Evolutionary conservation across 2,888 invertebrate genomes (phyloP).

Genomic region (Polyommatus icarus): DNA sequence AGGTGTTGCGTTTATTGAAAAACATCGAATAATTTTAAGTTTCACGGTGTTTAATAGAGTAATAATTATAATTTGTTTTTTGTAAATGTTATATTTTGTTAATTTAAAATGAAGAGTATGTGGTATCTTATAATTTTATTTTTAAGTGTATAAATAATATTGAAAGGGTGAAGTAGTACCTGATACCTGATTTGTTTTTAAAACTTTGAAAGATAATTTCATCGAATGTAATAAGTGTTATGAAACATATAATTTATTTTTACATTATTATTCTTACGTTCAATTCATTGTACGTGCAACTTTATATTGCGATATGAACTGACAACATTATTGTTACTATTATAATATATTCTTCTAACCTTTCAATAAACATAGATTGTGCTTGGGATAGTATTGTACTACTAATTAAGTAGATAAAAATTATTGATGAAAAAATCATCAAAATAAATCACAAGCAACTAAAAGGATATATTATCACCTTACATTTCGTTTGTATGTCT

Average conservation of each 20-base stretch:
- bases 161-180: slow-evolving; percentile 44
- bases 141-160: slow-evolving; percentile 27
- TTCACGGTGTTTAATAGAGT: slow-evolving; percentile 31
- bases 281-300: background rate
- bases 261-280: background rate
- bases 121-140: slow-evolving; percentile 31
- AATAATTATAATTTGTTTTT: slow-evolving; percentile 31
- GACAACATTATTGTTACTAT: background rate
- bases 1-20: background rate
- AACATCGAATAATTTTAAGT: slow-evolving; percentile 31
- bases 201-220: slow-evolving; percentile 31
- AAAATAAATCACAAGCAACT: no score
- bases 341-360: background rate
- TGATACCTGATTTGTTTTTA: slow-evolving; percentile 43
- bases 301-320: background rate
- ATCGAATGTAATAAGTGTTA: background rate
- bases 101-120: slow-evolving; percentile 35
- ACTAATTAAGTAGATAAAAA: no score
- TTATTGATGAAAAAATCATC: no score
- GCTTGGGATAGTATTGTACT: no score
- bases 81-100: slow-evolving; percentile 39
- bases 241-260: slow-evolving; percentile 6
- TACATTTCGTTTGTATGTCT: no score
- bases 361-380: background rate
- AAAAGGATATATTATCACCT: no score